phyloP scores from a whole-genome alignment of 2,797 vertebrate genomes.

The Hypotaenidia okinawae region DNA sequence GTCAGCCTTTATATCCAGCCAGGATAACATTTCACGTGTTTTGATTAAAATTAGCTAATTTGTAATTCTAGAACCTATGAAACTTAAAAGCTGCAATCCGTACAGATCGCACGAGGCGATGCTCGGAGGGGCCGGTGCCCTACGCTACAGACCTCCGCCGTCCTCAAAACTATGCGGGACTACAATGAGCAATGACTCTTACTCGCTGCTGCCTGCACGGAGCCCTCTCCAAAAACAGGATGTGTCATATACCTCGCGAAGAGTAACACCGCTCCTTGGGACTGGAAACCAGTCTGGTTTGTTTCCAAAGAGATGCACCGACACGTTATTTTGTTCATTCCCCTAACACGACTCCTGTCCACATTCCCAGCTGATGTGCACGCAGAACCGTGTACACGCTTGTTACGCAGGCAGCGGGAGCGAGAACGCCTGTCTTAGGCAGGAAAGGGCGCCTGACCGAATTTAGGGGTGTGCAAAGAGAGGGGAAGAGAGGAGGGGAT shows the following conservation, averaged over 20 bases:
- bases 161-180: conserved; percentile 31
- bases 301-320: conserved; percentile 6
- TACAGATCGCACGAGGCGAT: conserved; percentile 84
- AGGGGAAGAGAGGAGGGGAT: background rate
- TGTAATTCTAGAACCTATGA: conserved; percentile 96
- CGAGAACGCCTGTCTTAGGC: background rate
- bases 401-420: background rate
- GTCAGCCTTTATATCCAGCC: conserved; percentile 95
- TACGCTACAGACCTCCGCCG: conserved; percentile 57
- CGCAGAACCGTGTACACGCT: background rate
- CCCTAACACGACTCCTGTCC: background rate
- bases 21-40: conserved; percentile 97
- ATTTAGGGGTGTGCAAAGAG: background rate
- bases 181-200: background rate
- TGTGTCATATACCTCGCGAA: conserved; percentile 14
- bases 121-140: conserved; percentile 75
- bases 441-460: background rate
- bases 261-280: background rate
- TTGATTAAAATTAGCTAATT: conserved; percentile 99
- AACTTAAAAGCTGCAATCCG: conserved; percentile 92
- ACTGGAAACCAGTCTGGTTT: conserved; percentile 9
- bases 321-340: background rate
- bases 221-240: conserved; percentile 53
- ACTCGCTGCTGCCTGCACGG: background rate
- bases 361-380: background rate